Base-by-base conservation (phyloP, 2,888 invertebrate species). In the Andrena praecox region DNA sequence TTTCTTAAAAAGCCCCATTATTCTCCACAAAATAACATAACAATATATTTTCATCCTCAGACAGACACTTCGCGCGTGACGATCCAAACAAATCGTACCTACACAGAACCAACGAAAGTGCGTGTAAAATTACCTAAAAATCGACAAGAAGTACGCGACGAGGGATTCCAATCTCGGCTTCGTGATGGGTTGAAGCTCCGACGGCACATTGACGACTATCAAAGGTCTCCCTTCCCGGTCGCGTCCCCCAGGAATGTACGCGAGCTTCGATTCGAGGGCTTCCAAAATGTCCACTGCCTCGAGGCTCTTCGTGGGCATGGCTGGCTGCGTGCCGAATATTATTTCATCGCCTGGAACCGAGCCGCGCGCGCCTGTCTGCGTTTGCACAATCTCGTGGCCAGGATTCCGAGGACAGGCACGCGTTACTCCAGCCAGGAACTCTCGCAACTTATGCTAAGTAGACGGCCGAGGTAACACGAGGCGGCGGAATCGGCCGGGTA, bases 221-320 rank as follows among this genome's bases (percentile, higher is more conserved):
- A 96, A 93, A 71, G 96, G 96, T 82, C 95, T 95, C 72, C 95
- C 96, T 85, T 96, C 95, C 80, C 95, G 95, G 94, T 96, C 96
- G 84, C 95, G 94, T 85, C 96, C 96, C 86, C 97, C 96, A 77
- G 96, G 96, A 85, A 96, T 93, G 91, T 95, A 95, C 77, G 95
- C 96, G 87, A 95, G 94, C 89, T 95, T 95, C 85, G 95, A 95
- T 93, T 96, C 95, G 89, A 96, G 94, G 82, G 95, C 95, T 90
- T 95, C 95, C 93, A 95, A 94, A 87, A 95, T 95, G 87, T 95
- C 95, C 91, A 94, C 94, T 88, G 96, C 96, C 95, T 96, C 95
- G 91, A 93, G 63, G 73, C 83, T 87, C 75, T 86, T 88, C 75
- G 77, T 82, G 69, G 91, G 86, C 92, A 92, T 91, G 70, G 82